Conservation (phyloP, 1,140 invertebrate species). For the Lepidotrigona ventralis region DNA sequence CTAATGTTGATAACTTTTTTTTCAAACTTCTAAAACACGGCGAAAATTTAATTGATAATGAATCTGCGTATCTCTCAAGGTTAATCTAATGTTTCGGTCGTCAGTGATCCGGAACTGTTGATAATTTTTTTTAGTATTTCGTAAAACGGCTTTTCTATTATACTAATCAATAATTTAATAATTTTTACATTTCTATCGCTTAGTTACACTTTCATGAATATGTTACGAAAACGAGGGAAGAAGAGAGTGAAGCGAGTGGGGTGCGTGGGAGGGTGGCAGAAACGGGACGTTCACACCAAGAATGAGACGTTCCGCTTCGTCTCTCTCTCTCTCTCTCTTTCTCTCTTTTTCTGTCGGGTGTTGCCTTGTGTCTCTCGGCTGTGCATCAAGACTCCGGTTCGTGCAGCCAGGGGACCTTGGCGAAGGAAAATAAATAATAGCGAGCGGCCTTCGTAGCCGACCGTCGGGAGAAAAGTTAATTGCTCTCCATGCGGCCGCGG, state of each 20-base stretch:
- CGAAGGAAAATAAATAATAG: slow-evolving; percentile 64
- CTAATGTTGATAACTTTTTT: too few species aligned
- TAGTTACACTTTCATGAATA: too few species aligned
- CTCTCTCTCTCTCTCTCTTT: neutral
- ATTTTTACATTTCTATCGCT: too few species aligned
- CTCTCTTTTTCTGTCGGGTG: neutral
- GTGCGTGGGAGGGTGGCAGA: slow-evolving; percentile 5
- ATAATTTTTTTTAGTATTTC: too few species aligned
- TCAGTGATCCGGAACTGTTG: too few species aligned
- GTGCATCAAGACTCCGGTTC: slow-evolving; percentile 18
- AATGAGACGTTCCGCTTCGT: neutral
- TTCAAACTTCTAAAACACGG: too few species aligned
- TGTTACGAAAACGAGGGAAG: slow-evolving; percentile 19
- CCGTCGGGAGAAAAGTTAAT: slow-evolving; percentile 59
- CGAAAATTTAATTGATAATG: too few species aligned
- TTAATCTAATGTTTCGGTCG: too few species aligned
- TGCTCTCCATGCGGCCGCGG: slow-evolving; percentile 41
- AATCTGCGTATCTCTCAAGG: too few species aligned
- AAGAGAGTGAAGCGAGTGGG: neutral
- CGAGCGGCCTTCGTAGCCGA: slow-evolving; percentile 54
- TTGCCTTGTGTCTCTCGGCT: slow-evolving; percentile 11
- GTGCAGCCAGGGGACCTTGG: slow-evolving; percentile 57
- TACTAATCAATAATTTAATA: too few species aligned
- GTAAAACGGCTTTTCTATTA: too few species aligned
- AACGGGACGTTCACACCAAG: slow-evolving; percentile 13